Evolutionary conservation across 2,113 vertebrate species (phyloP), one percentile per base, ranked within the genome.

Genomic region (Herpetotheres cachinnans): DNA sequence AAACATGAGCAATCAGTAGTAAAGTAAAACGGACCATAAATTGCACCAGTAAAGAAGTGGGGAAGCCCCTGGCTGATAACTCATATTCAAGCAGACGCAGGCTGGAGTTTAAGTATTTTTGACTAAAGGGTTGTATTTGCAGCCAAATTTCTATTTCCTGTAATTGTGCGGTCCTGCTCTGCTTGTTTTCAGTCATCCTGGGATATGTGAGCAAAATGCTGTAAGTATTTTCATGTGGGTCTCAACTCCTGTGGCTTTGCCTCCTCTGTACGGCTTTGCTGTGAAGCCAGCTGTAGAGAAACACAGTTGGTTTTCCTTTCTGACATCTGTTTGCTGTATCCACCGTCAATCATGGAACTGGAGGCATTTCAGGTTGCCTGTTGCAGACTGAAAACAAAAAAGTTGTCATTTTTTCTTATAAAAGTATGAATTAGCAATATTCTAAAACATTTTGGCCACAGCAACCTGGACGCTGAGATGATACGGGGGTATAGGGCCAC

Each of bases 221-320:
- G 40, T 87, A 93, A 92, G 69, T 55, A 44, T 94, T 97, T 95
- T 95, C 93, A 55, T 76, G 26, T 29, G n/a, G 89, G 91, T 56
- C 95, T 94, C 81, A 34, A n/a, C 58, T 95, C 95, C 94, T 0
- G 19, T 71, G 81, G 96, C 81, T 96, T 94, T 91, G 61, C 83
- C 91, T 94, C 81, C 93, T 85, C 95, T 77, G 81, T 40, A 73
- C 13, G 4, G 77, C 86, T 93, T 91, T 94, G 83, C 94, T 89
- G 95, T 85, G 95, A 95, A 97, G 83, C 89, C 95, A 95, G 89
- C 95, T 97, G 96, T 94, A 69, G 90, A 96, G 83, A 92, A 96
- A 91, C 94, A 50, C 89, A 82, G 96, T 95, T 89, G 94, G 83
- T 96, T 97, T 97, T 95, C 89, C 79, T 91, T 94, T 82, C 86